A percentile compares a stretch with the other conserved stretches of the same genome.
These are phyloP conservation scores for Heteronetta atricapilla DNA, from an alignment of 2,113 vertebrate species.

Conservation along the genomic window DNA sequence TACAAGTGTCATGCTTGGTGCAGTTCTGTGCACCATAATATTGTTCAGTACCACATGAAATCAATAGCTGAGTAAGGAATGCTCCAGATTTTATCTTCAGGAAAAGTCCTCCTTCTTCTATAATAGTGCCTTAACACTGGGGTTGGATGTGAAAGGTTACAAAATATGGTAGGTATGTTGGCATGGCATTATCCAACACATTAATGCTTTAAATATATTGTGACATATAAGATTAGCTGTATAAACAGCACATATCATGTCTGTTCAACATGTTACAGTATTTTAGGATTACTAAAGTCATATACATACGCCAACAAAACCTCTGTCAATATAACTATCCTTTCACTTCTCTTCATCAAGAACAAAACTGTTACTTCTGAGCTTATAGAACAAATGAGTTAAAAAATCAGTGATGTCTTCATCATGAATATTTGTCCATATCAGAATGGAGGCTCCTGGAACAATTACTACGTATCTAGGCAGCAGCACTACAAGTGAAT, in stretches of 20 bases:
- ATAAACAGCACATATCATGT: not conserved
- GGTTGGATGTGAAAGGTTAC: not conserved
- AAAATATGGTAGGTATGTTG: not conserved
- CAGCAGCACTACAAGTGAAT: slow-evolving; percentile 27
- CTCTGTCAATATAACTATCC: not conserved
- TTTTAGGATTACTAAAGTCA: not conserved
- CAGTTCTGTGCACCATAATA: not conserved
- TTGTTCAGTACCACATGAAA: not conserved
- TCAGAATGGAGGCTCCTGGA: slow-evolving; percentile 2
- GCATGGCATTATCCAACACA: not conserved
- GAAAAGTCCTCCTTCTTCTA: not conserved
- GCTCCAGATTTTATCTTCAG: not conserved
- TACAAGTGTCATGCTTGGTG: not conserved
- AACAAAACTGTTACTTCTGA: not conserved
- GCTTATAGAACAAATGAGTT: not conserved
- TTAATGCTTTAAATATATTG: not conserved
- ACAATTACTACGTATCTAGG: slow-evolving; percentile 42
- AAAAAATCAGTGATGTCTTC: not conserved
- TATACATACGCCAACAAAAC: not conserved
- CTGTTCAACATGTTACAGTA: not conserved
- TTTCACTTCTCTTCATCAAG: not conserved
- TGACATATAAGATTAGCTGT: not conserved
- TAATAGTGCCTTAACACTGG: not conserved
- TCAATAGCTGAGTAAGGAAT: not conserved
- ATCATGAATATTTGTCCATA: not conserved